These are phyloP conservation scores for Eupeodes latifasciatus DNA, from an alignment of 2,888 invertebrate species.

Conservation along the genomic window DNA sequence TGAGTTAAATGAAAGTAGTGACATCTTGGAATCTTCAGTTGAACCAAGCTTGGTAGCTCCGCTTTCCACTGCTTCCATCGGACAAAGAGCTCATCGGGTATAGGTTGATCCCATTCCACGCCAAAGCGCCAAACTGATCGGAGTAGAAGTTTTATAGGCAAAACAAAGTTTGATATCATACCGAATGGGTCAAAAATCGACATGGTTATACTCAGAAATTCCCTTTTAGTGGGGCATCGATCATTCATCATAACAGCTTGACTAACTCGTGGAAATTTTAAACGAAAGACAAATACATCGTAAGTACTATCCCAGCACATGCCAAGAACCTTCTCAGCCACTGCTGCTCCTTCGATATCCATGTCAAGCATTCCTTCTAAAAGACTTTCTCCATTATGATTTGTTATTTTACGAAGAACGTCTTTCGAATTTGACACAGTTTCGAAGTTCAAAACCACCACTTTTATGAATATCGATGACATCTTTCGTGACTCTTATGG, in stretches of 20 bases:
- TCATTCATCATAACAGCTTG: background rate
- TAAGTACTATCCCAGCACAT: conserved; percentile 60
- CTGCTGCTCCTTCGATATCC: background rate
- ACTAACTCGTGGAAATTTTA: conserved; percentile 2
- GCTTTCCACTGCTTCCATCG: conserved; percentile 15
- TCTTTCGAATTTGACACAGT: conserved; percentile 21
- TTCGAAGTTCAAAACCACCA: conserved; percentile 26
- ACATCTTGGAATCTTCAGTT: conserved; percentile 15
- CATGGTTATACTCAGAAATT: conserved; percentile 34
- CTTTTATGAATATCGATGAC: conserved; percentile 23
- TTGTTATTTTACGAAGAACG: background rate
- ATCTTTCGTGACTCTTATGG: background rate
- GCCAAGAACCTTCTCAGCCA: conserved; percentile 63
- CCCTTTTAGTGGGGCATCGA: conserved; percentile 30
- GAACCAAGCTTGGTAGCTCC: conserved; percentile 9
- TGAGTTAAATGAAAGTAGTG: background rate
- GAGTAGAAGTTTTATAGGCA: conserved; percentile 2
- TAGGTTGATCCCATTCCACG: conserved; percentile 14
- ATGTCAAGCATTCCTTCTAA: too few relatives aligned
- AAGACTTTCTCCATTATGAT: too few relatives aligned
- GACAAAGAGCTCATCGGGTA: background rate
- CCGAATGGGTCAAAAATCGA: conserved; percentile 36
- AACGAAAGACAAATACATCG: conserved; percentile 54
- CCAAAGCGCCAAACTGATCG: conserved; percentile 4
- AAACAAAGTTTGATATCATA: background rate